These are phyloP conservation scores for Trematocara stigmaticum DNA, from an alignment of 2,113 vertebrate species.

Conservation along the genomic window DNA sequence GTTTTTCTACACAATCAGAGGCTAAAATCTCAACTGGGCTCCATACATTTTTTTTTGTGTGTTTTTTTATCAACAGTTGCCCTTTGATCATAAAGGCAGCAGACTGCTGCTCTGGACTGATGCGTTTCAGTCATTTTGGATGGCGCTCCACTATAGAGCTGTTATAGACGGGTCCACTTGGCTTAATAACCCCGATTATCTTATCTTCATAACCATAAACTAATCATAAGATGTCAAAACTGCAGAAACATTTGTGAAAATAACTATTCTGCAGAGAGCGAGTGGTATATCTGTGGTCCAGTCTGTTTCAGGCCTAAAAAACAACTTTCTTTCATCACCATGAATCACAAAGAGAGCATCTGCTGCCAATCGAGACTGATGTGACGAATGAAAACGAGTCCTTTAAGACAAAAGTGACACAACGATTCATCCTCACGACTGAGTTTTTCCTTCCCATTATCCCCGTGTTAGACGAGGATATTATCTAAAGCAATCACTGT, in stretches of 20 bases:
- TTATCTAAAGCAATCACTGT: constrained; percentile 10
- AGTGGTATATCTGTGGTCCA: fast-evolving
- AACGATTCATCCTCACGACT: constrained; percentile 2
- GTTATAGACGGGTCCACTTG: background rate
- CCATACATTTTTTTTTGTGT: background rate
- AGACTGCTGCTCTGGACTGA: background rate
- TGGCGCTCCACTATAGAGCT: too few relatives aligned
- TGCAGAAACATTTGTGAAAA: background rate
- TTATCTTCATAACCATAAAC: background rate
- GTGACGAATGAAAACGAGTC: background rate
- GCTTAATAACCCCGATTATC: fast-evolving
- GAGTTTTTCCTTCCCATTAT: background rate
- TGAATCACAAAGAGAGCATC: background rate
- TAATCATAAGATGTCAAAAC: background rate
- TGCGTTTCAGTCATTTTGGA: background rate
- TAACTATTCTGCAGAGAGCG: background rate
- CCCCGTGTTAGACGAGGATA: background rate
- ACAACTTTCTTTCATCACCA: background rate
- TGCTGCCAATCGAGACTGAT: background rate
- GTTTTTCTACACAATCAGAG: background rate
- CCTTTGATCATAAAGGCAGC: background rate
- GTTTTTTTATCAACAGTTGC: fast-evolving
- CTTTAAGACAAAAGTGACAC: background rate
- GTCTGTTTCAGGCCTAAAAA: background rate
- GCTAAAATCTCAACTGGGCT: background rate